Evolutionary conservation across 1,140 invertebrate species (phyloP).

Genomic region (Pentalonia nigronervosa): DNA sequence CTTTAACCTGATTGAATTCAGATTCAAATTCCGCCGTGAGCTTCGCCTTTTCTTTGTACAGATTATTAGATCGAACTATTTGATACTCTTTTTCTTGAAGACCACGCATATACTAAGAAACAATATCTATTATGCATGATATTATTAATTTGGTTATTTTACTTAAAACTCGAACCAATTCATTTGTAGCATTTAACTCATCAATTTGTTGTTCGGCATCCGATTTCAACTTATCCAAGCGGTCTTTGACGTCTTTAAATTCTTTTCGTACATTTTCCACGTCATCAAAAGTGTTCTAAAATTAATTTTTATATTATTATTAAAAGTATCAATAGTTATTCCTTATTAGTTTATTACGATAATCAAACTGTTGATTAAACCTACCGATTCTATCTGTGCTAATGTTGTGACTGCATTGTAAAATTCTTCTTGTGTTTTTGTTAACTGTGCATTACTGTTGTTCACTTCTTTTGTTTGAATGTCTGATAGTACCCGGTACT

Average conservation of each 20-base stretch:
- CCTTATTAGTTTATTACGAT: background rate
- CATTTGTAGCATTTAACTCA: background rate
- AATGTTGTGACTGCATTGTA: background rate
- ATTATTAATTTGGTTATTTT: background rate
- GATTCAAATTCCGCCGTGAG: background rate
- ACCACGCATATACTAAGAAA: background rate
- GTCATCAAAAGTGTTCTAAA: background rate
- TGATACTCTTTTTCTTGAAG: background rate
- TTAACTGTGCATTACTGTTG: background rate
- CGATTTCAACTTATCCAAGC: background rate
- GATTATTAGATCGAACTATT: background rate
- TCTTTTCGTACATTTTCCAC: background rate
- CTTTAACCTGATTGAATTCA: background rate
- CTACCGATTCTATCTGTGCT: background rate
- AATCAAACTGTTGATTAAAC: background rate
- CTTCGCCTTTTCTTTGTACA: background rate
- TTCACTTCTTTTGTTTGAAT: background rate
- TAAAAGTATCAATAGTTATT: background rate
- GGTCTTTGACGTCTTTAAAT: background rate
- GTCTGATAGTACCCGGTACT: background rate
- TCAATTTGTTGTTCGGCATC: background rate
- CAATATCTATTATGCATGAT: background rate
- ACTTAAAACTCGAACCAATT: background rate
- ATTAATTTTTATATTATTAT: background rate
- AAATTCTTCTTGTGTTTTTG: background rate